Conservation (phyloP, 2,888 invertebrate species). For the Ferdinandea cuprea region DNA sequence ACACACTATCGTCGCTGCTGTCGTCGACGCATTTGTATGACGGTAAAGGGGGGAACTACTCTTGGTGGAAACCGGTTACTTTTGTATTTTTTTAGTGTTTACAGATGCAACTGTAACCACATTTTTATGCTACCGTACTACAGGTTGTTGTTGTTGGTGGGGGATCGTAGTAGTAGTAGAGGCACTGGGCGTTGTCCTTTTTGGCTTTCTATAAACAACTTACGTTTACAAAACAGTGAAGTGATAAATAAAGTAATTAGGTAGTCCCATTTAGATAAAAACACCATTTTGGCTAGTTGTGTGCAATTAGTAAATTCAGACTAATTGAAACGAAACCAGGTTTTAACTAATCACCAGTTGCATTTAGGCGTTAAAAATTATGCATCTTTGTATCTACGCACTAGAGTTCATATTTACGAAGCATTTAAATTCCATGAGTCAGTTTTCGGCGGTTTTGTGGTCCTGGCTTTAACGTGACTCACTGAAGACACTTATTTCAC, state of each 20-base stretch:
- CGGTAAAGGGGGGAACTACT: background rate
- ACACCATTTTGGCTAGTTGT: background rate
- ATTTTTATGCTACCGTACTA: background rate
- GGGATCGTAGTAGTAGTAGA: background rate
- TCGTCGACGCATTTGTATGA: no score
- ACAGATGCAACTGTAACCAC: conserved; percentile 41
- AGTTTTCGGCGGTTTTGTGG: background rate
- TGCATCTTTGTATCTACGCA: no score
- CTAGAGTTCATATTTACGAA: no score
- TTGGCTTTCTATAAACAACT: background rate
- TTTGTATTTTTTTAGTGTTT: conserved; percentile 45
- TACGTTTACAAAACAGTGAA: background rate
- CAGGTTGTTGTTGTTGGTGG: background rate
- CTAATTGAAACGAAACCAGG: no score
- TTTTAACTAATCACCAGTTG: no score
- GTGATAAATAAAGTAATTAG: background rate
- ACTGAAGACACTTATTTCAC: background rate
- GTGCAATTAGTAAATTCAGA: no score
- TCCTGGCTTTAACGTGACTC: background rate
- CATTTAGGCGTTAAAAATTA: no score
- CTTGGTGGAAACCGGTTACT: conserved; percentile 35
- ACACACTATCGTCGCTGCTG: conserved; percentile 9
- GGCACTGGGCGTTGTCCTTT: conserved; percentile 1
- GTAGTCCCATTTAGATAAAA: background rate
- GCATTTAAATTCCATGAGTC: no score